A percentile compares a stretch with the other conserved stretches of the same genome.
phyloP scores from a whole-genome alignment of 2,113 vertebrate species.

The Xenotilapia flavipinnis region DNA sequence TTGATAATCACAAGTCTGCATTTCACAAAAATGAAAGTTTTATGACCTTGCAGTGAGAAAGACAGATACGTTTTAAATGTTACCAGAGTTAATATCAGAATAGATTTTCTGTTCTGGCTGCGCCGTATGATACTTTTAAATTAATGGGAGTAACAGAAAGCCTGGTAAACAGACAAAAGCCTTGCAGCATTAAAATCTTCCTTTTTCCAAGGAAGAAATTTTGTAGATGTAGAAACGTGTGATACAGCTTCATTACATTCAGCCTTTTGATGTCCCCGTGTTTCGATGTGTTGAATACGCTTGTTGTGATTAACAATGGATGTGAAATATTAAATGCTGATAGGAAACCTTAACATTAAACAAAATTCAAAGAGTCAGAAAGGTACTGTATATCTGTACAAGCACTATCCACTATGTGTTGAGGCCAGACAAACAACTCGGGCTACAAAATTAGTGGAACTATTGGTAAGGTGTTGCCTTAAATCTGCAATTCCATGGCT shows the following conservation, averaged over 20 bases:
- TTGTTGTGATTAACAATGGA: not conserved
- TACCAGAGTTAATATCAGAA: not conserved
- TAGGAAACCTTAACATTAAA: not conserved
- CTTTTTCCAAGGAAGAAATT: not conserved
- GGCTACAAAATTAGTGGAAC: not conserved
- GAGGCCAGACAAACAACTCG: not conserved
- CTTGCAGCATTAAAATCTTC: not conserved
- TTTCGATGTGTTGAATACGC: not conserved
- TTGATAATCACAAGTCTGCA: slow-evolving; percentile 34
- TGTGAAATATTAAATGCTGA: not conserved
- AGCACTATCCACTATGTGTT: not conserved
- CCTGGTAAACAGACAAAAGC: not conserved
- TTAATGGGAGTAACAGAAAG: not conserved
- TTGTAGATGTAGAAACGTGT: not conserved
- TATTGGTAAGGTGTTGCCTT: not conserved
- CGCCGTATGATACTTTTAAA: not conserved
- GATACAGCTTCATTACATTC: not conserved
- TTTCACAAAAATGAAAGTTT: slow-evolving; percentile 10
- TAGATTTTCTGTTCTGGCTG: not conserved
- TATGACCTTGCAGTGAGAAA: not conserved
- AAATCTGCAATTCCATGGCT: not conserved
- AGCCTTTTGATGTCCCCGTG: not conserved
- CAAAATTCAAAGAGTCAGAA: not conserved
- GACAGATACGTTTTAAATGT: not conserved
- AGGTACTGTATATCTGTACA: not conserved